These are phyloP conservation scores for Tamias sibiricus DNA, from an alignment of 2,113 vertebrate species.

Conservation along the genomic window DNA sequence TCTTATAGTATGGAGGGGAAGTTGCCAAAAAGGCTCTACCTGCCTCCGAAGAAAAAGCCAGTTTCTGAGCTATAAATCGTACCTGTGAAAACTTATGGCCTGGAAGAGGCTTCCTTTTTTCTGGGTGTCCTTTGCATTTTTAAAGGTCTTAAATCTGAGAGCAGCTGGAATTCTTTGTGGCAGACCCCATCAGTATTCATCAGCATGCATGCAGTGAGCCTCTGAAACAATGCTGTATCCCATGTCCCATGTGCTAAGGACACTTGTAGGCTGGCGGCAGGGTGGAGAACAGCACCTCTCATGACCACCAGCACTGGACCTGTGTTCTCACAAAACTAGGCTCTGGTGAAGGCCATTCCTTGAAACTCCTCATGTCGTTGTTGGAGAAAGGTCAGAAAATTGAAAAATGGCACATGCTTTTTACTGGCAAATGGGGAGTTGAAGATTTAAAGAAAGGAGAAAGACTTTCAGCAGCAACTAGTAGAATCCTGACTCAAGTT, in stretches of 20 bases:
- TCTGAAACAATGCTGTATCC: background rate
- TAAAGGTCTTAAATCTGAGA: background rate
- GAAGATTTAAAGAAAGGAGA: background rate
- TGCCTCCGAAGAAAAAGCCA: background rate
- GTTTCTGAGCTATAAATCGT: background rate
- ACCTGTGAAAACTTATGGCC: background rate
- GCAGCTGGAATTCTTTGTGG: background rate
- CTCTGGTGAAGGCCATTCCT: background rate
- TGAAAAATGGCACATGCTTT: background rate
- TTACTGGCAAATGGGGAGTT: background rate
- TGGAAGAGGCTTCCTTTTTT: constrained; percentile 13
- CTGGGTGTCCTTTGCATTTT: background rate
- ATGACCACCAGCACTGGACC: background rate
- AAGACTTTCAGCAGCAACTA: background rate
- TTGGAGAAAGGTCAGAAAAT: background rate
- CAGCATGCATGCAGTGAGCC: background rate
- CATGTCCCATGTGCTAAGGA: background rate
- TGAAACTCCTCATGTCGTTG: background rate
- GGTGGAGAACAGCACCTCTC: background rate
- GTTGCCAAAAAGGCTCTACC: background rate
- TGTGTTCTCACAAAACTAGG: background rate
- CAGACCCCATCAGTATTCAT: background rate
- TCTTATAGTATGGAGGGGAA: background rate
- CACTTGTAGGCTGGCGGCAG: accelerated
- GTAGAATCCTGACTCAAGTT: background rate